These are phyloP conservation scores for Sphenodon punctatus DNA, from an alignment of 2,797 vertebrate genomes.

Conservation along the genomic window DNA sequence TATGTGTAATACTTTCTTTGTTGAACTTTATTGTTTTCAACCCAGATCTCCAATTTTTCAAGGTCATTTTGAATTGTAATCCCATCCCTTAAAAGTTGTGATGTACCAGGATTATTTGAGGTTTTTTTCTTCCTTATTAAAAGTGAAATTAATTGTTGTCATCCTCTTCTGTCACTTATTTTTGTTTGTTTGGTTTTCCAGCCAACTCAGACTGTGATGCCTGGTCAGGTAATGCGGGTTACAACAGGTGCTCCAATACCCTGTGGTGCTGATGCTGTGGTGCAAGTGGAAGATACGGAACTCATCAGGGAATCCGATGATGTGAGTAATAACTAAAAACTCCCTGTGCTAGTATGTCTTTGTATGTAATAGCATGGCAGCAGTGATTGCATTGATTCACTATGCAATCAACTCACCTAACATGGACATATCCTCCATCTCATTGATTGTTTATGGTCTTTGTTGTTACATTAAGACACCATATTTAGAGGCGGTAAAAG, in stretches of 20 bases:
- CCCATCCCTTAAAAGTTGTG: too few species aligned
- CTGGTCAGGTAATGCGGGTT: conserved; percentile 98
- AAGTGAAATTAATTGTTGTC: neutral
- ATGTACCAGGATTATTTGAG: too few species aligned
- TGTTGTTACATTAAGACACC: neutral
- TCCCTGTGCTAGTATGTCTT: neutral
- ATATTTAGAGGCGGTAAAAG: neutral
- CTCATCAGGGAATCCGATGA: conserved; percentile 97
- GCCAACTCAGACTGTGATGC: conserved; percentile 98
- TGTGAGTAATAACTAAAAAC: conserved; percentile 77
- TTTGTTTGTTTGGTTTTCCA: conserved; percentile 63
- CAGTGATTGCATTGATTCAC: neutral
- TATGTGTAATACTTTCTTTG: too few species aligned
- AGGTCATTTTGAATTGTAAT: too few species aligned
- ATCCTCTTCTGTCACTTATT: too few species aligned
- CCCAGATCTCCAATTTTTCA: too few species aligned
- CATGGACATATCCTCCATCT: neutral
- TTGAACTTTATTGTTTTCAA: too few species aligned
- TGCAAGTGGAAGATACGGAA: conserved; percentile 98
- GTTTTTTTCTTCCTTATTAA: neutral
- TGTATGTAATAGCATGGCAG: neutral
- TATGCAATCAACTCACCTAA: neutral
- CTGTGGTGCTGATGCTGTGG: conserved; percentile 96
- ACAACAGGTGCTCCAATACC: conserved; percentile 97
- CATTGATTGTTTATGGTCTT: neutral